Evolutionary conservation across 2,113 vertebrate genomes (phyloP).

Genomic region (Andinoacara biseriatus): DNA sequence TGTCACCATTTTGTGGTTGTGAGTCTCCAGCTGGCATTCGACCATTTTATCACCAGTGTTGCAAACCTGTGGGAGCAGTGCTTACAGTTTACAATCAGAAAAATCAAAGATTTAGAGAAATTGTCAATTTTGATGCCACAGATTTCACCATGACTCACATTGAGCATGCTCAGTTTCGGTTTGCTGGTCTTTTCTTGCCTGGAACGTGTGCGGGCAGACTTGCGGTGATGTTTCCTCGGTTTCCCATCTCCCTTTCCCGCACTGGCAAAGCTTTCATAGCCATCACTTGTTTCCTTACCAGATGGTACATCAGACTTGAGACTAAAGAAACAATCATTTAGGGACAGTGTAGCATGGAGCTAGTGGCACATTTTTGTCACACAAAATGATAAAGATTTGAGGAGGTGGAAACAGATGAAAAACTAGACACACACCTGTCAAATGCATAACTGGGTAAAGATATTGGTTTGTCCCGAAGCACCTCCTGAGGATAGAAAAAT

Average conservation of each 20-base stretch:
- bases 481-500: slow-evolving; percentile 78
- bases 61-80: slow-evolving; percentile 82
- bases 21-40: slow-evolving; percentile 97
- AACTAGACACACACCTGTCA: slow-evolving; percentile 85
- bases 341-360: background rate
- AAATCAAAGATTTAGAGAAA: background rate
- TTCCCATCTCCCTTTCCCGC: slow-evolving; percentile 89
- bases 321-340: slow-evolving; percentile 50
- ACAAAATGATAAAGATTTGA: background rate
- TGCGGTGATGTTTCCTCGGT: slow-evolving; percentile 90
- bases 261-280: slow-evolving; percentile 86
- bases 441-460: slow-evolving; percentile 80
- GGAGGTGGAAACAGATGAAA: background rate
- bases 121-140: background rate
- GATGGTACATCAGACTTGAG: slow-evolving; percentile 89
- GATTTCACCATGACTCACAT: slow-evolving; percentile 71
- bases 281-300: slow-evolving; percentile 93
- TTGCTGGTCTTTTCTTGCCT: slow-evolving; percentile 92
- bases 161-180: slow-evolving; percentile 96
- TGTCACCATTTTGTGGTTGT: slow-evolving; percentile 99
- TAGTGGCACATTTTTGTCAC: background rate
- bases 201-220: slow-evolving; percentile 90
- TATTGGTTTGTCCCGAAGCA: slow-evolving; percentile 83
- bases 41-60: slow-evolving; percentile 99
- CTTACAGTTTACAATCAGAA: background rate